Evolutionary conservation across 1,140 invertebrate genomes (phyloP).

Genomic region (Heliothis subflexa): DNA sequence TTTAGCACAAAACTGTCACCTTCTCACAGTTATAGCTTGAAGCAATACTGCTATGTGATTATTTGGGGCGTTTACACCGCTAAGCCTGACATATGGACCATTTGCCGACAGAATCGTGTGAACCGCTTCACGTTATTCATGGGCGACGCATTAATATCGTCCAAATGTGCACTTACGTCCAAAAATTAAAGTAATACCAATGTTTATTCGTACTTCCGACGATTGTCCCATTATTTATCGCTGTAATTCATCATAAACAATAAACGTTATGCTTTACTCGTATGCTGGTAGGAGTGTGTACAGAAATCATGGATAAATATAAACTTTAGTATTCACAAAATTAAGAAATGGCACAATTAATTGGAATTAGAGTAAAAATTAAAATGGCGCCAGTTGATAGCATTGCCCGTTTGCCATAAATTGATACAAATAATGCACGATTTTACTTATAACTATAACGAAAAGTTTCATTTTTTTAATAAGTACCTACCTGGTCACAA

Average conservation of each 20-base stretch:
- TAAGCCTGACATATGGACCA: constrained; percentile 81
- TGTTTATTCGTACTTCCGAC: constrained; percentile 46
- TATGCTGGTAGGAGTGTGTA: too few species aligned
- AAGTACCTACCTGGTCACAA: background rate
- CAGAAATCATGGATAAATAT: too few species aligned
- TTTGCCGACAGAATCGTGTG: constrained; percentile 74
- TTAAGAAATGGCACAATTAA: too few species aligned
- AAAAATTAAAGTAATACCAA: constrained; percentile 65
- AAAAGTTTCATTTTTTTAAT: too few species aligned
- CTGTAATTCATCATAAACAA: background rate
- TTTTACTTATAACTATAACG: too few species aligned
- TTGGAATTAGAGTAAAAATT: too few species aligned
- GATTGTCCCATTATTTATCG: background rate
- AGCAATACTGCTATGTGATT: constrained; percentile 76
- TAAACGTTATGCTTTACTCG: background rate
- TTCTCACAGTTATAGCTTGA: constrained; percentile 38
- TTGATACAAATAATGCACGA: too few species aligned
- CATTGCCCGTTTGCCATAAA: too few species aligned
- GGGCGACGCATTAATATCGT: constrained; percentile 69
- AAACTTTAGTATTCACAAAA: too few species aligned
- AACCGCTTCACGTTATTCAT: constrained; percentile 75
- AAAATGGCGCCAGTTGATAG: too few species aligned
- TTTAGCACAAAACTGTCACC: constrained; percentile 25
- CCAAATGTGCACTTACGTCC: constrained; percentile 67
- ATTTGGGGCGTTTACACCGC: constrained; percentile 75